A percentile compares a stretch with the other conserved stretches of the same genome.
These are phyloP conservation scores for Cladopsammia gracilis DNA, from an alignment of 64 coral and sea anemone species.

Conservation along the genomic window DNA sequence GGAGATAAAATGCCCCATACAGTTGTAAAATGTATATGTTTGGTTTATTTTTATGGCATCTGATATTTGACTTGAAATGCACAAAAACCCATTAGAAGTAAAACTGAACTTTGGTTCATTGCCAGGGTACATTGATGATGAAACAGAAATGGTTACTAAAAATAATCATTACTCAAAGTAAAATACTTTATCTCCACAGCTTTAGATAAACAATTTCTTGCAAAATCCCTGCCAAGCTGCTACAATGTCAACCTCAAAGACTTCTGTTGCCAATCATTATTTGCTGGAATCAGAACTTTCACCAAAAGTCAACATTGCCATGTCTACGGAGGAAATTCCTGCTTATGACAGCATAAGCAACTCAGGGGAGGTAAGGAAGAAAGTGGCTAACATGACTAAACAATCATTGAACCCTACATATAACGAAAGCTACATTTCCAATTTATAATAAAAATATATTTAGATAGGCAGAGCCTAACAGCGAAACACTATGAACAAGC, in stretches of 20 bases:
- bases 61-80: too few relatives aligned
- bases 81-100: neutral
- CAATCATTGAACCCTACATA: too few relatives aligned
- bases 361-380: neutral
- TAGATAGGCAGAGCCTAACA: too few relatives aligned
- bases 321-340: slow-evolving; percentile 42
- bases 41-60: too few relatives aligned
- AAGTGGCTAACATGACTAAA: neutral
- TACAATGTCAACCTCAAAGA: slow-evolving; percentile 12
- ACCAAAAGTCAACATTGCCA: slow-evolving; percentile 37
- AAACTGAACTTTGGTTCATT: neutral
- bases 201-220: neutral
- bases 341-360: neutral
- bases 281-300: slow-evolving; percentile 38
- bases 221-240: neutral
- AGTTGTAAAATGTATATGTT: neutral
- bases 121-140: too few relatives aligned
- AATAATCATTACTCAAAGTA: neutral
- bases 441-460: too few relatives aligned
- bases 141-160: too few relatives aligned
- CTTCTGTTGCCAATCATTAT: slow-evolving; percentile 26
- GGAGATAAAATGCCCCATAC: too few relatives aligned
- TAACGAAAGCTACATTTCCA: too few relatives aligned
- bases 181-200: neutral
- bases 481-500: too few relatives aligned